A percentile compares a stretch with the other conserved stretches of the same genome.
Evolutionary conservation across 1,140 invertebrate species (phyloP).

Genomic region (Leptinotarsa undecemlineata): DNA sequence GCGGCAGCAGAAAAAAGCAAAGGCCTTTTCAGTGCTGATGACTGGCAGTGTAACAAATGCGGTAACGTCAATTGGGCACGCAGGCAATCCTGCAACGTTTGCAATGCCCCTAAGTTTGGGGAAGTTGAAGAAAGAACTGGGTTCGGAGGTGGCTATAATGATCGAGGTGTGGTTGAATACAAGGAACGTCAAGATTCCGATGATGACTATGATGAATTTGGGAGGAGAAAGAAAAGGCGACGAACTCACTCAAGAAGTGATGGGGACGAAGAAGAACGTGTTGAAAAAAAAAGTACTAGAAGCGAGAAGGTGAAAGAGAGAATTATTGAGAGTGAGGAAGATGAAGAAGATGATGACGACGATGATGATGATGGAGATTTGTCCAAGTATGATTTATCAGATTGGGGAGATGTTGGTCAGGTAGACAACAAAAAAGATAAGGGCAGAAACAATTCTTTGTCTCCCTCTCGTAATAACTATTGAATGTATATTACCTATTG

Average conservation of each 20-base stretch:
- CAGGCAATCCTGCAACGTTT: slow-evolving; percentile 96
- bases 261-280: slow-evolving; percentile 49
- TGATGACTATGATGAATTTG: slow-evolving; percentile 96
- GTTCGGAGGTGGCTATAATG: slow-evolving; percentile 90
- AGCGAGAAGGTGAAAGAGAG: slow-evolving; percentile 51
- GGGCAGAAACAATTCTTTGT: slow-evolving; percentile 44
- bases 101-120: slow-evolving; percentile 96
- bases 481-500: background rate
- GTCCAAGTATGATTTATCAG: slow-evolving; percentile 81
- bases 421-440: slow-evolving; percentile 50
- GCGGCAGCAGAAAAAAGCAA: slow-evolving; percentile 96
- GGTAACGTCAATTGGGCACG: slow-evolving; percentile 99
- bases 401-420: slow-evolving; percentile 62
- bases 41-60: slow-evolving; percentile 99
- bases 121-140: slow-evolving; percentile 82
- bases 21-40: slow-evolving; percentile 97
- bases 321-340: slow-evolving; percentile 46
- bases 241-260: slow-evolving; percentile 54
- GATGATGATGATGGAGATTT: slow-evolving; percentile 75
- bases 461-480: slow-evolving; percentile 29
- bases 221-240: slow-evolving; percentile 80
- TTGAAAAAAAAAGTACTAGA: slow-evolving; percentile 47
- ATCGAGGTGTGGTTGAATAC: slow-evolving; percentile 90
- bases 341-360: slow-evolving; percentile 60
- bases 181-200: slow-evolving; percentile 83